These are phyloP conservation scores for Euura saliciscinereae DNA, from an alignment of 1,140 invertebrate species.

Conservation along the genomic window DNA sequence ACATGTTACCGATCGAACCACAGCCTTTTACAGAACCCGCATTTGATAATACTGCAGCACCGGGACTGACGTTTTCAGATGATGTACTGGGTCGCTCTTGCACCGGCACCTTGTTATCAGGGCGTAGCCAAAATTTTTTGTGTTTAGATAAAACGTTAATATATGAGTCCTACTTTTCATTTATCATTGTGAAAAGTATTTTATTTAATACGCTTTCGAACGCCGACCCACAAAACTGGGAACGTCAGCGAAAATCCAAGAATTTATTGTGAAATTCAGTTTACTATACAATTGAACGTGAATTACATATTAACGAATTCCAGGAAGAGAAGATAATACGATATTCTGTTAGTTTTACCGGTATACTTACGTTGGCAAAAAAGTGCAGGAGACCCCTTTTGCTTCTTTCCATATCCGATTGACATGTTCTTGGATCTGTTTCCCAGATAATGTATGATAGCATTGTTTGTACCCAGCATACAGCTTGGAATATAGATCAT, in stretches of 20 bases:
- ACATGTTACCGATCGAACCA: background rate
- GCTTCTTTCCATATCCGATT: conserved; percentile 1
- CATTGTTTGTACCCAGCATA: background rate
- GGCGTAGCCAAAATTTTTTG: background rate
- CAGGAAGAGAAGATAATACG: background rate
- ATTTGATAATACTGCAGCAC: background rate
- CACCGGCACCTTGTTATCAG: background rate
- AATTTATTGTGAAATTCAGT: background rate
- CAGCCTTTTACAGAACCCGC: background rate
- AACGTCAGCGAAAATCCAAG: background rate
- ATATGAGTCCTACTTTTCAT: background rate
- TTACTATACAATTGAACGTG: background rate
- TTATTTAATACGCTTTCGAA: background rate
- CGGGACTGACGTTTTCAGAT: background rate
- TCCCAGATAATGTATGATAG: background rate
- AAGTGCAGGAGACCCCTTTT: background rate
- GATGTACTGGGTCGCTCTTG: background rate
- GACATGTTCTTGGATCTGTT: background rate
- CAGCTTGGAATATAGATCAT: background rate
- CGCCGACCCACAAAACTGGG: background rate
- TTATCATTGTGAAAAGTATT: background rate
- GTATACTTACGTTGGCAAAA: background rate
- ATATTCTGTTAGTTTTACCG: background rate
- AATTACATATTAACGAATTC: background rate
- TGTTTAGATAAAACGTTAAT: background rate